Percentiles rank a stretch among this genome's conserved stretches.
These are phyloP conservation scores for Limosa lapponica DNA, from an alignment of 2,797 vertebrate species.

Conservation along the genomic window DNA sequence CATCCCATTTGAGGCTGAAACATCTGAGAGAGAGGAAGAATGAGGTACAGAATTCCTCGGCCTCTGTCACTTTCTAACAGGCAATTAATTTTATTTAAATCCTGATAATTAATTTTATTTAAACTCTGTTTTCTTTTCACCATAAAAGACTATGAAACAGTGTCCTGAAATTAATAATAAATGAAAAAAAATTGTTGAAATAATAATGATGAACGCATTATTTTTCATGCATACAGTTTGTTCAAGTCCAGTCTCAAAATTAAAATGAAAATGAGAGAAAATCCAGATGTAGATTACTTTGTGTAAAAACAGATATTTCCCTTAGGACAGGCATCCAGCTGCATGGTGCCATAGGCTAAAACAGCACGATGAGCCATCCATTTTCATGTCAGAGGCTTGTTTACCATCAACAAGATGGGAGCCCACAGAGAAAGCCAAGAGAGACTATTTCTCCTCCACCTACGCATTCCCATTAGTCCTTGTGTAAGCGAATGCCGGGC, in stretches of 20 bases:
- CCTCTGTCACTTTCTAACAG: background rate
- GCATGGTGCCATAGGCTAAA: background rate
- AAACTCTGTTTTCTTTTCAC: background rate
- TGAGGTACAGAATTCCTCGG: background rate
- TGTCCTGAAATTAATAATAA: background rate
- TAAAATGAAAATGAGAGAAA: background rate
- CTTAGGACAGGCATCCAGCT: background rate
- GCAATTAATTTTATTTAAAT: constrained; percentile 4
- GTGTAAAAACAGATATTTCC: background rate
- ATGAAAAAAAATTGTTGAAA: background rate
- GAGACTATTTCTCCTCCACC: background rate
- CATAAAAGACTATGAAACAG: background rate
- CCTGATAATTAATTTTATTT: constrained; percentile 14
- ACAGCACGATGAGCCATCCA: background rate
- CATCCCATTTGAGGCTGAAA: background rate
- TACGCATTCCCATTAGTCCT: background rate
- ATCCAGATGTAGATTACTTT: background rate
- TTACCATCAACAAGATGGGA: background rate
- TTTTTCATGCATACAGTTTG: background rate
- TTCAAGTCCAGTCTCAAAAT: background rate
- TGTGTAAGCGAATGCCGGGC: background rate
- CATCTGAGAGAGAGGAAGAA: background rate
- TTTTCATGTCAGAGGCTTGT: background rate
- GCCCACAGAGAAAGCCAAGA: background rate
- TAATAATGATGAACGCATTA: background rate